Evolutionary conservation across 2,888 invertebrate genomes (phyloP).

Genomic region (Margaritifera margaritifera): DNA sequence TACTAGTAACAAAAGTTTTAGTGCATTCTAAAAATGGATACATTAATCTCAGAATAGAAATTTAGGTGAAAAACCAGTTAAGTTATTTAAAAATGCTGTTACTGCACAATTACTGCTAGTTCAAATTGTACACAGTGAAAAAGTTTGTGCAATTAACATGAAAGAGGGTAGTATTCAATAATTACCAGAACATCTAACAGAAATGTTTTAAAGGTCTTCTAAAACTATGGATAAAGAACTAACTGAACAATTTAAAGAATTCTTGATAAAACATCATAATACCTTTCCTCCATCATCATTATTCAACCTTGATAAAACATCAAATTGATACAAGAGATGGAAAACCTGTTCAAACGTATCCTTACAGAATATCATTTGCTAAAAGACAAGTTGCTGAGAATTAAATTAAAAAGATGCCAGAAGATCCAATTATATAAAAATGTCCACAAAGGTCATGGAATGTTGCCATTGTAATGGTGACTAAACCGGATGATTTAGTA

Average conservation of each 20-base stretch:
- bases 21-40: slow-evolving; percentile 13
- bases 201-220: slow-evolving; percentile 12
- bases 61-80: slow-evolving; percentile 10
- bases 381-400: no score
- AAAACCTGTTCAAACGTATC: slow-evolving; percentile 24
- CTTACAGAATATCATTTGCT: slow-evolving; percentile 23
- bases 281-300: slow-evolving; percentile 12
- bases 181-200: no score
- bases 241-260: slow-evolving; percentile 9
- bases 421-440: slow-evolving; percentile 15
- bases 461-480: slow-evolving; percentile 25
- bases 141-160: background rate
- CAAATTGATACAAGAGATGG: slow-evolving; percentile 22
- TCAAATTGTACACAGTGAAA: background rate
- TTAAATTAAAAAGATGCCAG: slow-evolving; percentile 28
- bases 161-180: background rate
- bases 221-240: slow-evolving; percentile 5
- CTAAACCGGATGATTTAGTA: slow-evolving; percentile 15
- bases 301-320: slow-evolving; percentile 17
- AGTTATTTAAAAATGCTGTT: slow-evolving; percentile 8
- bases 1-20: slow-evolving; percentile 22
- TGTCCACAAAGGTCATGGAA: slow-evolving; percentile 22
- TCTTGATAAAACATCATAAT: slow-evolving; percentile 13
- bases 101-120: no score
- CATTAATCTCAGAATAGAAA: no score